These are phyloP conservation scores for Elysia chlorotica DNA, from an alignment of 1,140 invertebrate species.

Conservation along the genomic window DNA sequence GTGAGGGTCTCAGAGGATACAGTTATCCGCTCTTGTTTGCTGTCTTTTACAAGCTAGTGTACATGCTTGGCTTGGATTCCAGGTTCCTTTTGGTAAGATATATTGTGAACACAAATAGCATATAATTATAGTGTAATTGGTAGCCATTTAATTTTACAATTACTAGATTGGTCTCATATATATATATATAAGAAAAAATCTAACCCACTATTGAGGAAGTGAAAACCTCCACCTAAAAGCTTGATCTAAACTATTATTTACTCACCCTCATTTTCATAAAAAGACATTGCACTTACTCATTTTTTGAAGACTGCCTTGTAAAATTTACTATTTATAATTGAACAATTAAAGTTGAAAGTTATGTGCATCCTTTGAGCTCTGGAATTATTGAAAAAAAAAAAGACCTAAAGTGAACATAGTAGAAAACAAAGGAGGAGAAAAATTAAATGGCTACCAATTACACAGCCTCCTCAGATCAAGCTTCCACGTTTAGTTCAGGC, in stretches of 20 bases:
- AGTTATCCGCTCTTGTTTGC: conserved; percentile 78
- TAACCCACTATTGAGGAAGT: background rate
- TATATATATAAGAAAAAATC: background rate
- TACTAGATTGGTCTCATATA: background rate
- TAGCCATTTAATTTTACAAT: background rate
- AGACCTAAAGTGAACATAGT: no score
- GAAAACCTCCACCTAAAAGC: background rate
- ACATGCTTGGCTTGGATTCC: conserved; percentile 70
- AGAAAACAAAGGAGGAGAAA: no score
- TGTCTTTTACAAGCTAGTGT: conserved; percentile 70
- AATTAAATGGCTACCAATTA: no score
- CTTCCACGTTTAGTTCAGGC: conserved; percentile 81
- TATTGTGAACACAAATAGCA: background rate
- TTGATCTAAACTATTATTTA: background rate
- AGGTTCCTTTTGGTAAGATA: conserved; percentile 68
- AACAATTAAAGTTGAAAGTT: background rate
- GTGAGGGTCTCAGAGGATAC: conserved; percentile 79
- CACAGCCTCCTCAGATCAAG: no score
- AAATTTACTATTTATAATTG: background rate
- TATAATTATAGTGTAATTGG: background rate
- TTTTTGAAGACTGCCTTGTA: no score
- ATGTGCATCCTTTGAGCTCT: background rate
- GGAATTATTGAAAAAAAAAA: no score
- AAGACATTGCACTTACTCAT: no score
- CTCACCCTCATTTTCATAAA: no score